Base-by-base conservation (phyloP, 2,113 vertebrate species). In the Oncorhynchus gorbuscha region DNA sequence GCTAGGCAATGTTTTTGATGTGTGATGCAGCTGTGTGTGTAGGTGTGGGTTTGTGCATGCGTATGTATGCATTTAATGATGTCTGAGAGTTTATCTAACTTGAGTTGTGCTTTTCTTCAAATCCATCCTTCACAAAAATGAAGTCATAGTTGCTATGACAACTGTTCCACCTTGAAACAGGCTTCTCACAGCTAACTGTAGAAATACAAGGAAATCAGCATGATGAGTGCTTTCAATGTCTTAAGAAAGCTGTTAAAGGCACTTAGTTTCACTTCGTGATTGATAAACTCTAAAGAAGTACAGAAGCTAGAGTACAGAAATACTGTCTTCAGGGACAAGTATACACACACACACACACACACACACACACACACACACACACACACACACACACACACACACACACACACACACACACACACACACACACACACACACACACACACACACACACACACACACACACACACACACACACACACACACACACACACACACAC, bases 111-210 rank as follows among this genome's bases (percentile, higher is more conserved):
- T 71, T 83, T 78, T 39, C 24, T 83, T 81, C 61, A 76, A 45
- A 85, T 84, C 82, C 80, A 71, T 79, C 73, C 81, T 83, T 87
- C 75, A 84, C 58, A 76, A 77, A 87, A 90, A 89, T 62, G 80
- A 85, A 81, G 86, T 87, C 81, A 78, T 84, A 80, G 91, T 92
- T 91, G 87, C 90, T 91, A 92, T 90, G 85, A 90, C 91, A 90
- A 92, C 91, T 74, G 84, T 85, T 89, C 84, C 79, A 75, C 79
- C 82, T 88, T 55, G 51, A 55, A 55, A 55, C 51, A 55, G 51
- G 14, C 16, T 55, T 55, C 51, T 55, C 51, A 16, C 16, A 14
- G 51, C 51, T 55, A 55, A 45, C 39, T 45, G 39, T 11, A 45
- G 39, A 45, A 45, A 45, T 45, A 55, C 16, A 55, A 55, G 51